These are phyloP conservation scores for Leuctra nigra DNA, from an alignment of 2,888 invertebrate genomes.

Conservation along the genomic window DNA sequence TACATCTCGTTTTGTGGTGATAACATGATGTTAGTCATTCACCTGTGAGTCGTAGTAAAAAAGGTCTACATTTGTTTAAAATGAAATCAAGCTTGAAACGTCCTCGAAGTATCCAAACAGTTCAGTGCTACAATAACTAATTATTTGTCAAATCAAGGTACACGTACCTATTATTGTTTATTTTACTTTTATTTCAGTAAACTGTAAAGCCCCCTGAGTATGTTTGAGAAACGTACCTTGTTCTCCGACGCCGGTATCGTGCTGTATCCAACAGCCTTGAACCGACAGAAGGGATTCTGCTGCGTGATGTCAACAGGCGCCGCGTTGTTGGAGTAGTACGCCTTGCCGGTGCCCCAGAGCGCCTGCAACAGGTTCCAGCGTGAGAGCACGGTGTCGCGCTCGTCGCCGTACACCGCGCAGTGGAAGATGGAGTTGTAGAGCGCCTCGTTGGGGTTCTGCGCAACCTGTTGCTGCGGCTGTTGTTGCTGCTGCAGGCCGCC, in stretches of 20 bases:
- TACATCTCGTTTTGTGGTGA: too few species aligned
- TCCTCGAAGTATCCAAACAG: too few species aligned
- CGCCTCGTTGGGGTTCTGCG: constrained; percentile 58
- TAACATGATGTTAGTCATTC: too few species aligned
- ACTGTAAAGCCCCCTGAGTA: too few species aligned
- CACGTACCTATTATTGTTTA: too few species aligned
- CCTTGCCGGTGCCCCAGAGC: constrained; percentile 63
- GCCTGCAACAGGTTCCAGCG: constrained; percentile 94
- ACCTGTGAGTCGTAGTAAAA: too few species aligned
- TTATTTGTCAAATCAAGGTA: too few species aligned
- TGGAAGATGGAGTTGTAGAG: constrained; percentile 68
- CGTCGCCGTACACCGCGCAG: constrained; percentile 86
- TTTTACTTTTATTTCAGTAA: too few species aligned
- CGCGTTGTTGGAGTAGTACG: constrained; percentile 69
- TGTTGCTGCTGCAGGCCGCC: constrained; percentile 43
- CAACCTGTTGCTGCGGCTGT: constrained; percentile 31
- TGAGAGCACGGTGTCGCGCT: constrained; percentile 86
- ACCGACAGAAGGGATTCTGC: constrained; percentile 86
- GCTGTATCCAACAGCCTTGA: constrained; percentile 93
- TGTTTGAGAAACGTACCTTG: too few species aligned
- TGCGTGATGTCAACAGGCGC: constrained; percentile 77
- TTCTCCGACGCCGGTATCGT: constrained; percentile 80
- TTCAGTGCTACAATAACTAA: too few species aligned
- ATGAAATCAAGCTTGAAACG: too few species aligned
- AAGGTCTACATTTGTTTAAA: too few species aligned